Conservation (phyloP, 2,113 vertebrate species). For the Microcebus jonahi region DNA sequence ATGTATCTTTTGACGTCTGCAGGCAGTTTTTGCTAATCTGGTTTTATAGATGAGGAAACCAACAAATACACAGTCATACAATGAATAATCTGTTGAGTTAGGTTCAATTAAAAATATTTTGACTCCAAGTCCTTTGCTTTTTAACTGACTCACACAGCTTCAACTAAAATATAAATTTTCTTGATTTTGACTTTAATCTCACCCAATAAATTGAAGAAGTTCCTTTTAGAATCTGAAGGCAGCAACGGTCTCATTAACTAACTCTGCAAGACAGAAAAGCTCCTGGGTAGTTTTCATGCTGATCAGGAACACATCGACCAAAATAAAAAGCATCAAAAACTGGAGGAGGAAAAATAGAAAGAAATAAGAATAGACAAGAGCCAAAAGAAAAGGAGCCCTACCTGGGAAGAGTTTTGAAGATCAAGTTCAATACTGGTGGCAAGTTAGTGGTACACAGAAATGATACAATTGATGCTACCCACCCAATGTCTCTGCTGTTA, state of each 20-base stretch:
- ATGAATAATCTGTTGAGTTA: neutral
- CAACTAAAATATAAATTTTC: neutral
- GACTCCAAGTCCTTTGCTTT: neutral
- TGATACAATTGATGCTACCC: neutral
- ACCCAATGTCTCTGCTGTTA: neutral
- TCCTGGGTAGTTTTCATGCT: neutral
- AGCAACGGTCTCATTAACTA: constrained; percentile 38
- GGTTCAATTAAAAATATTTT: neutral
- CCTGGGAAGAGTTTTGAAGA: neutral
- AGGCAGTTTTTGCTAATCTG: neutral
- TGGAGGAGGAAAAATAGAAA: neutral
- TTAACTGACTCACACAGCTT: neutral
- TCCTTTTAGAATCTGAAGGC: neutral
- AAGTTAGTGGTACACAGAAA: rapidly evolving
- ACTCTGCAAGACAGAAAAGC: neutral
- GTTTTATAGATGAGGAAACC: neutral
- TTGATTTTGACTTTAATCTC: constrained; percentile 30
- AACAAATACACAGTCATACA: neutral
- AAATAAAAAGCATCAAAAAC: neutral
- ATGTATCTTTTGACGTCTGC: neutral
- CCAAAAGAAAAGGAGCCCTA: neutral
- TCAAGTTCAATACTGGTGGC: neutral
- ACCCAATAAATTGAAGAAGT: constrained; percentile 63
- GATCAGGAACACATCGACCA: neutral
- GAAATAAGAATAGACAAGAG: neutral